Base-by-base conservation (phyloP, 2,113 vertebrate genomes). In the Saguinus midas region DNA sequence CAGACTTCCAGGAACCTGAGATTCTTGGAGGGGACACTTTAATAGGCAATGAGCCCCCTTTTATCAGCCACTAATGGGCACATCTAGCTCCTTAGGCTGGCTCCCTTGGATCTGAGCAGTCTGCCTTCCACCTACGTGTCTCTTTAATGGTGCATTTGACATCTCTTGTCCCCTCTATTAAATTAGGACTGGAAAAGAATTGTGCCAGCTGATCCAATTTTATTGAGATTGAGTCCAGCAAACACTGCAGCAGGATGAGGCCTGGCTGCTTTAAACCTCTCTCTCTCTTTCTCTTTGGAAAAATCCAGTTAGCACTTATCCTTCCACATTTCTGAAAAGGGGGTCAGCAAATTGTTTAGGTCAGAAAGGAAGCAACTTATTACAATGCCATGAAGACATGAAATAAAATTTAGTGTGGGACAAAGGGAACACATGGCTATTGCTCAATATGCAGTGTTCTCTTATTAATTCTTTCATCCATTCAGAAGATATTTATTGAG, bases 371-470 rank as follows among this genome's bases (percentile, higher is more conserved):
- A 96, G 45, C 5, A 87, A 7, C 43, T 76, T 85, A 78, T 72
- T 76, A 21, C 58, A 66, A 80, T 91, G 45, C 45, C 84, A 21
- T 96, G 27, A 93, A 18, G 76, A 92, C n/a, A 84, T 10, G n/a
- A 76, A 95, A 91, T 82, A 48, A 92, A 57, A 84, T 94, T 94
- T 90, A 80, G 68, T 96, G 18, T 87, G 70, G 45, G 57, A 72
- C 75, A 58, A 64, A 90, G 48, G 57, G 20, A 82, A 37, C 43
- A 90, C 5, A 45, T 48, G 64, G 35, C 82, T 72, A n/a, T 82
- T 78, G 76, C 45, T 72, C 72, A 68, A 43, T 32, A 72, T 14
- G 20, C 5, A 64, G 35, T 45, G 27, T 70, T 80, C 21, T 93
- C 25, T 96, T 92, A 89, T 48, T 81, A 81, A 95, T 93, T 85